Conservation (phyloP, 2,113 vertebrate genomes). For the Leptocoma aspasia region DNA sequence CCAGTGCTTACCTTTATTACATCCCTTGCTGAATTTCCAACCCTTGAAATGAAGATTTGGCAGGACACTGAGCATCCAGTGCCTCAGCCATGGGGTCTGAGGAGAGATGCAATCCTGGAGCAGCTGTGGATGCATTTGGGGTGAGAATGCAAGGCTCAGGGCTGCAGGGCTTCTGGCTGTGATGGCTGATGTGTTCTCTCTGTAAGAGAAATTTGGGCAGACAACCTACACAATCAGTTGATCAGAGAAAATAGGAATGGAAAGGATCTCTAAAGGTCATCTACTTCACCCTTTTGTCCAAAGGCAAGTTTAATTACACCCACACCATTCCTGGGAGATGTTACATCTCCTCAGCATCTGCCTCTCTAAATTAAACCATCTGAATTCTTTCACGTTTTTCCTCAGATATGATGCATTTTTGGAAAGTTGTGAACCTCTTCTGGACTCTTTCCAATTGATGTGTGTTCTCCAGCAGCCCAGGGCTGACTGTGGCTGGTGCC, state of each 20-base stretch:
- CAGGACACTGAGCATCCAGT: background rate
- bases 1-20: fast-evolving
- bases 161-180: background rate
- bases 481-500: background rate
- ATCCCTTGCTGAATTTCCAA: background rate
- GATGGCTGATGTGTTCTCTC: background rate
- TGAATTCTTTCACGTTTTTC: background rate
- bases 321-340: background rate
- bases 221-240: background rate
- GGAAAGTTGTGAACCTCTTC: background rate
- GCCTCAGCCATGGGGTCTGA: background rate
- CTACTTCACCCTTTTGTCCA: background rate
- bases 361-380: conserved; percentile 7
- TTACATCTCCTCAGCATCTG: background rate
- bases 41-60: background rate
- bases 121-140: background rate
- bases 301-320: conserved; percentile 45
- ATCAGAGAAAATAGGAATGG: background rate
- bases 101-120: background rate
- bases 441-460: background rate
- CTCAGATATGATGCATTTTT: background rate
- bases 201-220: background rate
- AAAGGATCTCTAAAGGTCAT: conserved; percentile 8
- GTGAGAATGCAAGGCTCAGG: background rate
- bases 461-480: background rate